phyloP scores from a whole-genome alignment of 2,113 vertebrate genomes.

The Calypte anna region DNA sequence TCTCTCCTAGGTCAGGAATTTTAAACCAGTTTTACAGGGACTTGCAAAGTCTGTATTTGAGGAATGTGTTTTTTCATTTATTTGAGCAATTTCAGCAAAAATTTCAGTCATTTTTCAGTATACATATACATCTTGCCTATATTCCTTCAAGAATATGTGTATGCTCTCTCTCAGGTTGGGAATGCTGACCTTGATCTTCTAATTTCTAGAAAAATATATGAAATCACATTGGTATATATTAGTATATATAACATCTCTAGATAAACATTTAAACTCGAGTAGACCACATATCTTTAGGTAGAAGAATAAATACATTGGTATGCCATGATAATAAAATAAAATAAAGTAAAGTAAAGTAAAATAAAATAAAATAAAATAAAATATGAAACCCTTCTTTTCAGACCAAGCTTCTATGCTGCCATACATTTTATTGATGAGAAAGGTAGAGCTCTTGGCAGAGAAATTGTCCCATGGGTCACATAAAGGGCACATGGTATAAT shows the following conservation, averaged over 20 bases:
- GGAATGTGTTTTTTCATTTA: not conserved
- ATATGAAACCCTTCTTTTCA: constrained; percentile 8
- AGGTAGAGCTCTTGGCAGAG: constrained; percentile 43
- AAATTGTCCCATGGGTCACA: not conserved
- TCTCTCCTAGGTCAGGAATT: not conserved
- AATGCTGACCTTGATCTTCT: not conserved
- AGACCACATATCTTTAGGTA: not conserved
- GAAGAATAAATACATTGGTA: constrained; percentile 9
- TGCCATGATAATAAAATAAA: constrained; percentile 51
- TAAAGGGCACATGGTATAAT: constrained; percentile 44
- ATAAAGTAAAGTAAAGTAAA: constrained; percentile 37
- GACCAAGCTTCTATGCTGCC: not conserved
- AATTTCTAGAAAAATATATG: constrained; percentile 28
- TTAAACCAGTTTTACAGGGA: not conserved
- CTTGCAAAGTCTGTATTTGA: not conserved
- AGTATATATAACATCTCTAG: not conserved
- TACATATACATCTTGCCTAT: not conserved
- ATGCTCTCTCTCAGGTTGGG: not conserved
- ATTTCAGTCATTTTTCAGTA: not conserved
- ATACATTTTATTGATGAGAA: constrained; percentile 34
- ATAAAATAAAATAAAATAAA: constrained; percentile 49
- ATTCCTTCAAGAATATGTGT: not conserved
- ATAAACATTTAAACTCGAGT: constrained; percentile 5
- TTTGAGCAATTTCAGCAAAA: not conserved
- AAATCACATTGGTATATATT: not conserved